phyloP scores from a whole-genome alignment of 2,888 invertebrate species.

The Oegoconia quadripuncta region DNA sequence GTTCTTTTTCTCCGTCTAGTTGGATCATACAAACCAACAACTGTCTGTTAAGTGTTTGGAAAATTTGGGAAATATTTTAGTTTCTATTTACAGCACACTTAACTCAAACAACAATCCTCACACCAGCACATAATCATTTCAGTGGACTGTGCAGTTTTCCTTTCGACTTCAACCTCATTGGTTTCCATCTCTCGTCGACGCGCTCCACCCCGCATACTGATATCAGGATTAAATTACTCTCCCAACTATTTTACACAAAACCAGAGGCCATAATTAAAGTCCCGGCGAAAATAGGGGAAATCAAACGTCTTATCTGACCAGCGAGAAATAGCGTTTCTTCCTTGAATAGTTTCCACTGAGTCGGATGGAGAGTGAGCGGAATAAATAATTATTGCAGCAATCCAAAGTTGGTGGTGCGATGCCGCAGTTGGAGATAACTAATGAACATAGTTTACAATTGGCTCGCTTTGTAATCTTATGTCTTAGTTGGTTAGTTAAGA shows the following conservation, averaged over 20 bases:
- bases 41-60: too few species aligned
- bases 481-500: constrained; percentile 10
- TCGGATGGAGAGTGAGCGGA: constrained; percentile 72
- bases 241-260: constrained; percentile 78
- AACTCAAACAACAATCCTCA: constrained; percentile 31
- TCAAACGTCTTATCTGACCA: constrained; percentile 79
- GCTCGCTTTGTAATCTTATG: constrained; percentile 34
- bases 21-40: too few species aligned
- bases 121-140: constrained; percentile 36
- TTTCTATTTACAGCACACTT: not conserved
- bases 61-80: constrained; percentile 17
- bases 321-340: constrained; percentile 74
- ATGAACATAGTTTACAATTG: constrained; percentile 64
- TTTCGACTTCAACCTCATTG: constrained; percentile 39
- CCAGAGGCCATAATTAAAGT: constrained; percentile 77
- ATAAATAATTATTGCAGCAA: constrained; percentile 76
- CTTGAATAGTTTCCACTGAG: constrained; percentile 68
- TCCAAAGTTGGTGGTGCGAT: constrained; percentile 61
- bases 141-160: constrained; percentile 32
- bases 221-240: constrained; percentile 74
- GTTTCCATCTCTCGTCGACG: constrained; percentile 48
- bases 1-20: too few species aligned
- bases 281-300: constrained; percentile 72
- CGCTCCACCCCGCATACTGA: constrained; percentile 68
- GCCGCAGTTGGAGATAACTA: constrained; percentile 51